A percentile compares a stretch with the other conserved stretches of the same genome.
These are phyloP conservation scores for Peromyscus nudipes DNA, from an alignment of 2,797 vertebrate species.

Conservation along the genomic window DNA sequence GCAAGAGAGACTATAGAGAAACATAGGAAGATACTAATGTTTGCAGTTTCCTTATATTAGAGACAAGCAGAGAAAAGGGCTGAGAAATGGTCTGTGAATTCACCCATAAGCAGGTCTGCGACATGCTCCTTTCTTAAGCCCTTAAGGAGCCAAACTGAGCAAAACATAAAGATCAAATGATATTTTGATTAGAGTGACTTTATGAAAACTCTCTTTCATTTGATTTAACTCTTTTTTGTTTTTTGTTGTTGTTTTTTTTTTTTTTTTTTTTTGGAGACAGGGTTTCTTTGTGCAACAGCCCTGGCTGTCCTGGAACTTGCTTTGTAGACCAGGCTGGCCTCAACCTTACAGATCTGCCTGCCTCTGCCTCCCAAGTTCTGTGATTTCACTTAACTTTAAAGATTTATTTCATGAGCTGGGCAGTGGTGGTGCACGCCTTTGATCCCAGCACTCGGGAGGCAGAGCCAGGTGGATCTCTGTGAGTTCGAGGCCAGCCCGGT, in stretches of 20 bases:
- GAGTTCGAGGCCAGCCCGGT: no score
- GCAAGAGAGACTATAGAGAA: neutral
- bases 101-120: neutral
- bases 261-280: neutral
- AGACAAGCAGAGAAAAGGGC: neutral
- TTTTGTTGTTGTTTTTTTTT: neutral
- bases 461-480: no score
- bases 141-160: neutral
- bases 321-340: neutral
- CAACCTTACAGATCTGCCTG: neutral
- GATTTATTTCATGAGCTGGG: no score
- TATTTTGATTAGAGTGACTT: neutral
- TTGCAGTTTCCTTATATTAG: neutral
- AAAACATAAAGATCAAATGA: neutral
- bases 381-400: neutral
- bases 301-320: neutral
- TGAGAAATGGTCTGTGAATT: neutral
- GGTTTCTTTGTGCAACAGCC: neutral
- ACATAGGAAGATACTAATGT: neutral
- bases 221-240: neutral
- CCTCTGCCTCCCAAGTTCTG: neutral
- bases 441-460: no score
- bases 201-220: neutral
- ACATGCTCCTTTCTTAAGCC: neutral
- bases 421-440: no score